Evolutionary conservation across 92 coral and sea anemone species (phyloP).

Genomic region (Zoanthus solanderi): DNA sequence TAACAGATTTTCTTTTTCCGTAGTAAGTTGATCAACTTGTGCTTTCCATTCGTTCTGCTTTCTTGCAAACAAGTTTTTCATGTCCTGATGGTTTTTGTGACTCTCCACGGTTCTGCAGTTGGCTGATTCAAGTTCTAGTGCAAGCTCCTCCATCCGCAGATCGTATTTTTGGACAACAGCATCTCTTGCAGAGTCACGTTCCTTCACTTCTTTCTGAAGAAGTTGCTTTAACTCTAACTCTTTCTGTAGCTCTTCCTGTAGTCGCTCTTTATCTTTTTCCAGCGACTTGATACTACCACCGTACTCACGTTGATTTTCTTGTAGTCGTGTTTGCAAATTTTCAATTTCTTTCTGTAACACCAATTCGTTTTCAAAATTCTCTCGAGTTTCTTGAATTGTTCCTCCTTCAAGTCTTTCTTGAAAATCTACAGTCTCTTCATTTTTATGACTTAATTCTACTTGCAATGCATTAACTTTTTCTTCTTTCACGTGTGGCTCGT

Average conservation of each 20-base stretch:
- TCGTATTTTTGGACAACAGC: constrained; percentile 87
- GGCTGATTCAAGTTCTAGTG: constrained; percentile 77
- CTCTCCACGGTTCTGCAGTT: constrained; percentile 54
- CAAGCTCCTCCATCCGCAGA: constrained; percentile 78
- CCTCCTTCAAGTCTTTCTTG: background rate
- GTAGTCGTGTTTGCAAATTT: constrained; percentile 26
- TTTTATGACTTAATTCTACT: constrained; percentile 50
- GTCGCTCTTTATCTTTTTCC: constrained; percentile 56
- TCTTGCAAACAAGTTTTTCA: constrained; percentile 32
- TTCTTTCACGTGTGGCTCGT: constrained; percentile 45
- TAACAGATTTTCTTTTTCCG: constrained; percentile 58
- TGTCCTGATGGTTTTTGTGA: constrained; percentile 52
- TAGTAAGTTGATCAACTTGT: constrained; percentile 50
- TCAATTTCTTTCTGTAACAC: constrained; percentile 55
- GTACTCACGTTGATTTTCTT: constrained; percentile 57
- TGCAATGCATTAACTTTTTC: constrained; percentile 49
- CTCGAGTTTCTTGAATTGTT: constrained; percentile 57
- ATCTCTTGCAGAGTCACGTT: constrained; percentile 83
- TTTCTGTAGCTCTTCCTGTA: constrained; percentile 61
- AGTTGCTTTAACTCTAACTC: constrained; percentile 59
- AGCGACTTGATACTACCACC: constrained; percentile 36
- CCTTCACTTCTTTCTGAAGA: constrained; percentile 71
- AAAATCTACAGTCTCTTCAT: constrained; percentile 41
- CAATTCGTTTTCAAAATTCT: constrained; percentile 35
- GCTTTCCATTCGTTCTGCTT: constrained; percentile 53